Conservation (phyloP, 64 coral and sea anemone genomes). For the Montipora capricornis region DNA sequence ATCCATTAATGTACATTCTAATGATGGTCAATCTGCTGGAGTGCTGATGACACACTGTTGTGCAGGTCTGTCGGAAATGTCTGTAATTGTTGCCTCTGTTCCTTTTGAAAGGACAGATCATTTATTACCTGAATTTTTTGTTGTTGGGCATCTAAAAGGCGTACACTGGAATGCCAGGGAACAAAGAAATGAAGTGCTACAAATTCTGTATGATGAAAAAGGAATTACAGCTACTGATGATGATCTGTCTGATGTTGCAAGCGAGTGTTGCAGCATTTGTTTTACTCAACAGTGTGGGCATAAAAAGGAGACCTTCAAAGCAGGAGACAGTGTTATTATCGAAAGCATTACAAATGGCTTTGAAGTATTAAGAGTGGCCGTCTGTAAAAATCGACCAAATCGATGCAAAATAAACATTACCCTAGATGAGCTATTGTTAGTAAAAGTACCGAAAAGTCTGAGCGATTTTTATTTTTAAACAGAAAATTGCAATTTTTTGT, state of each 20-base stretch:
- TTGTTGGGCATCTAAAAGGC: background rate
- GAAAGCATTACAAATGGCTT: too few species aligned
- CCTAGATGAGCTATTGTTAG: too few species aligned
- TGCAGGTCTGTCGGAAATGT: background rate
- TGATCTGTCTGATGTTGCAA: background rate
- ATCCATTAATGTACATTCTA: background rate
- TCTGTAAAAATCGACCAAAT: too few species aligned
- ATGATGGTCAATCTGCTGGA: too few species aligned
- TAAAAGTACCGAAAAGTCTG: too few species aligned
- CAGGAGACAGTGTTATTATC: background rate
- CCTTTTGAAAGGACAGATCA: background rate
- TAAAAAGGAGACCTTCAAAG: background rate
- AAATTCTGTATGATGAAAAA: background rate
- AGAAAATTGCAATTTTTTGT: too few species aligned
- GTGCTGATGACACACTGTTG: background rate
- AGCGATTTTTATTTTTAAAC: too few species aligned
- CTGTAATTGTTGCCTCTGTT: background rate
- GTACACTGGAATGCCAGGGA: background rate
- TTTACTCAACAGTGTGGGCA: background rate
- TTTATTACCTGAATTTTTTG: background rate
- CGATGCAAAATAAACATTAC: too few species aligned
- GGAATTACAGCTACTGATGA: background rate
- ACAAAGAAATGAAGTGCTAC: background rate
- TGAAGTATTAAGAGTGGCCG: too few species aligned
- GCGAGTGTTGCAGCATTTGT: background rate